These are phyloP conservation scores for Incurvaria masculella DNA, from an alignment of 2,888 invertebrate species.

Conservation along the genomic window DNA sequence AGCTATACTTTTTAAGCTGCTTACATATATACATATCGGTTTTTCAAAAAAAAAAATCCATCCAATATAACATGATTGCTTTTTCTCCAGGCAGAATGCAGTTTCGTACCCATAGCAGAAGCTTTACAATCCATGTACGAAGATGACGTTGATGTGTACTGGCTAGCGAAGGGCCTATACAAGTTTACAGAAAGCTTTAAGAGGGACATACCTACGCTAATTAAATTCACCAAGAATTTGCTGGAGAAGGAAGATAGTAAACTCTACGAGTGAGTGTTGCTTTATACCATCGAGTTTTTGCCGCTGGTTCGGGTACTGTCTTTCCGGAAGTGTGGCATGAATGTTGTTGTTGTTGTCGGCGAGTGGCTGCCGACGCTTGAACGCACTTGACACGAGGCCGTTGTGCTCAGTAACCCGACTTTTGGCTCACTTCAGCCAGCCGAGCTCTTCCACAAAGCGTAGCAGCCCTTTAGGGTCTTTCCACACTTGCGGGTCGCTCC, in stretches of 20 bases:
- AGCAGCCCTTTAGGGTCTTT: no score
- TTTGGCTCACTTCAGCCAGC: no score
- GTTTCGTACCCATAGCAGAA: slow-evolving; percentile 64
- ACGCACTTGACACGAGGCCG: no score
- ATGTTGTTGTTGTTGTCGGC: no score
- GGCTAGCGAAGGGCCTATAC: slow-evolving; percentile 76
- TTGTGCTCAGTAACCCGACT: no score
- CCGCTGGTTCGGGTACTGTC: no score
- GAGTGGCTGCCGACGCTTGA: no score
- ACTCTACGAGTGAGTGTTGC: slow-evolving; percentile 62
- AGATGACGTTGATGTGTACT: slow-evolving; percentile 76
- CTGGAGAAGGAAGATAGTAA: slow-evolving; percentile 76
- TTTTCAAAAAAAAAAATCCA: not conserved
- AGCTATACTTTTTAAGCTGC: not conserved
- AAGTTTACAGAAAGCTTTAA: slow-evolving; percentile 65
- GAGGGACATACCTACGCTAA: slow-evolving; percentile 61
- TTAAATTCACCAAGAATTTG: slow-evolving; percentile 63
- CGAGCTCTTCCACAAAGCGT: no score
- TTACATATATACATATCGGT: not conserved
- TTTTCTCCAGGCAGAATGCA: slow-evolving; percentile 43
- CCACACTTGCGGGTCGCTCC: no score
- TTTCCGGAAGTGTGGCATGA: no score
- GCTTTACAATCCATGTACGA: slow-evolving; percentile 69
- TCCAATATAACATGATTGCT: no score
- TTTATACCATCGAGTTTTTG: no score